Evolutionary conservation across 2,888 invertebrate genomes (phyloP), one percentile per base, ranked within the genome.

Genomic region (Melinaea menophilus): DNA sequence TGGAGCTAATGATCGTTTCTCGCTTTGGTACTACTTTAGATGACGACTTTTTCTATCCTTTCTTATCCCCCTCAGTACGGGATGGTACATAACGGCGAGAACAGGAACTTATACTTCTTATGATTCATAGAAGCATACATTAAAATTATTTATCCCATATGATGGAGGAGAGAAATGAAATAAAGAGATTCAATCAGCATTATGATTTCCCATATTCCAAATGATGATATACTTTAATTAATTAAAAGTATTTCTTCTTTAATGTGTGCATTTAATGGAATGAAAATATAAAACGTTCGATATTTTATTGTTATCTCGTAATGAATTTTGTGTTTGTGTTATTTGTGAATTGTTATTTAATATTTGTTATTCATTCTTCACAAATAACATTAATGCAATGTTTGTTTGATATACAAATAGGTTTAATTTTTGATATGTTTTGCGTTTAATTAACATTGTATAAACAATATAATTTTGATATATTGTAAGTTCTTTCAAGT

Each of bases 1-100:
- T 79, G 84, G 84, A 79, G 87, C 90, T 90, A 90, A 90, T 89
- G 90, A 89, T 86, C 79, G 81, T 75, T 77, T 81, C 88, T 86
- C 77, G 77, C 72, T 86, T 84, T 82, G 87, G 86, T 73, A 71
- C 75, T 79, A 81, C 81, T 78, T 80, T 80, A 81, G 81, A 79
- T 78, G 79, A 77, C 88, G 70, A 75, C 79, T 90, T 89, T 88
- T 89, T 90, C 75, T 79, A 59, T 69, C 66, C 75, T 79, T 89
- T 87, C 86, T 87, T 87, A 81, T 79, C 71, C 74, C 71, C 65
- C 76, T 77, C 79, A 80, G 77, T 87, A 87, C 86, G 82, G 86
- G 41, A 41, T 41, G 41, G 81, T 63, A 86, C 81, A 83, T 90
- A 88, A 89, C 89, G 90, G 88, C 76, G 78, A 81, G 77, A 77